phyloP scores from a whole-genome alignment of 2,797 vertebrate genomes.

The Cirrhinus mrigala region DNA sequence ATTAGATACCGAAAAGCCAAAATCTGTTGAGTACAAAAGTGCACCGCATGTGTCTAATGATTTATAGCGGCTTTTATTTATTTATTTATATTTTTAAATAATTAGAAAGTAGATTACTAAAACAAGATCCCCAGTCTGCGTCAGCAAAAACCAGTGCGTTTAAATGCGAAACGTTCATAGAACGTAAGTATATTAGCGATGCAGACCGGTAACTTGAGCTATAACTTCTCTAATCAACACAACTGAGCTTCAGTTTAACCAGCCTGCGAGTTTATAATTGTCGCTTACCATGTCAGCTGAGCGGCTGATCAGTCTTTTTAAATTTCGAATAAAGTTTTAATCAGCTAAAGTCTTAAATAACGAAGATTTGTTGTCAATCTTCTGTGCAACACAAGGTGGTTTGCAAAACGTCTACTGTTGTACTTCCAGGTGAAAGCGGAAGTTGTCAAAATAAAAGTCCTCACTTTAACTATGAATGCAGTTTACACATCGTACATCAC shows the following conservation, averaged over 20 bases:
- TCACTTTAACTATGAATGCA: rapidly evolving
- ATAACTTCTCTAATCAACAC: not conserved
- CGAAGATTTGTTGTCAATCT: not conserved
- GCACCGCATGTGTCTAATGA: not conserved
- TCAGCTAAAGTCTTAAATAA: not conserved
- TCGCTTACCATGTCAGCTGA: conserved; percentile 54
- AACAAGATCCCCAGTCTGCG: not conserved
- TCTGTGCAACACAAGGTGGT: not conserved
- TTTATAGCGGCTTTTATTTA: too few relatives aligned
- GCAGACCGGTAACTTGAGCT: too few relatives aligned
- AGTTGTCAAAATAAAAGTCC: conserved; percentile 37
- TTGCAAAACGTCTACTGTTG: conserved; percentile 2
- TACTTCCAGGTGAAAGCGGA: conserved; percentile 45
- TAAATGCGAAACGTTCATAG: not conserved
- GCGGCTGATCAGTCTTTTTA: not conserved
- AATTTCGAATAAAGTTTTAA: not conserved
- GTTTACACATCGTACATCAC: rapidly evolving
- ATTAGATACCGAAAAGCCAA: too few relatives aligned
- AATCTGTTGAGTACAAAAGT: not conserved
- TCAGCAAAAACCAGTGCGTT: not conserved
- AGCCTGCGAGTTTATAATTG: not conserved
- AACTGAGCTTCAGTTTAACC: not conserved
- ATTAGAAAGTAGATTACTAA: not conserved
- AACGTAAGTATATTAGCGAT: not conserved
- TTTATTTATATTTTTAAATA: too few relatives aligned